phyloP scores from a whole-genome alignment of 1,140 invertebrate genomes.

The Calycopis cecrops region DNA sequence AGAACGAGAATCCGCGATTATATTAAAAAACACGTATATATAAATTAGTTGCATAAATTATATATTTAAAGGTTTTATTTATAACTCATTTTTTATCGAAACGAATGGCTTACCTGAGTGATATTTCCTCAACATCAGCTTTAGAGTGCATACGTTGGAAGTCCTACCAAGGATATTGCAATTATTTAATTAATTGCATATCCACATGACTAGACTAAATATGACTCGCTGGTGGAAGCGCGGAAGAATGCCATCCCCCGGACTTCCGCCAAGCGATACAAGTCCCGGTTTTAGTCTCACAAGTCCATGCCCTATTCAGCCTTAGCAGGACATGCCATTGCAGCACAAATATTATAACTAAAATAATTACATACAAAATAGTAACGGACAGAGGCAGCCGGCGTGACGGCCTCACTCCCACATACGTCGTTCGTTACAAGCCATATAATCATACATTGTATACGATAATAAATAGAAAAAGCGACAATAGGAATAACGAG shows the following conservation, averaged over 20 bases:
- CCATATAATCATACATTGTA: constrained; percentile 71
- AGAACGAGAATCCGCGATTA: constrained; percentile 9
- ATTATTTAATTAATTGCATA: no score
- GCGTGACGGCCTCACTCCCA: constrained; percentile 56
- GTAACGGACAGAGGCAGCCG: constrained; percentile 27
- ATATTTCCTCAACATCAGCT: no score
- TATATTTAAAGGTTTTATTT: not conserved
- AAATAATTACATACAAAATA: constrained; percentile 42
- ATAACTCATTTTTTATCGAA: constrained; percentile 1
- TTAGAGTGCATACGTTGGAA: no score
- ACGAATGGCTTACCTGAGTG: no score
- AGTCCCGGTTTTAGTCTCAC: not conserved
- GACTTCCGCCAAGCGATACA: not conserved
- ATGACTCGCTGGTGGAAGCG: no score
- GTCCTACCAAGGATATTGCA: no score
- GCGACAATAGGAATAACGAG: constrained; percentile 70
- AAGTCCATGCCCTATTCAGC: not conserved
- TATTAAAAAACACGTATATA: not conserved
- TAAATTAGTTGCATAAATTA: constrained; percentile 1
- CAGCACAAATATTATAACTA: not conserved
- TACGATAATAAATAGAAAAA: constrained; percentile 70
- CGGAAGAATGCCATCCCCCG: not conserved
- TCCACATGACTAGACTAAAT: no score
- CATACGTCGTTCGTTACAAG: constrained; percentile 64
- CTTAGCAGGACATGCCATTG: no score